Base-by-base conservation (phyloP, 2,113 vertebrate species). In the Ia io region DNA sequence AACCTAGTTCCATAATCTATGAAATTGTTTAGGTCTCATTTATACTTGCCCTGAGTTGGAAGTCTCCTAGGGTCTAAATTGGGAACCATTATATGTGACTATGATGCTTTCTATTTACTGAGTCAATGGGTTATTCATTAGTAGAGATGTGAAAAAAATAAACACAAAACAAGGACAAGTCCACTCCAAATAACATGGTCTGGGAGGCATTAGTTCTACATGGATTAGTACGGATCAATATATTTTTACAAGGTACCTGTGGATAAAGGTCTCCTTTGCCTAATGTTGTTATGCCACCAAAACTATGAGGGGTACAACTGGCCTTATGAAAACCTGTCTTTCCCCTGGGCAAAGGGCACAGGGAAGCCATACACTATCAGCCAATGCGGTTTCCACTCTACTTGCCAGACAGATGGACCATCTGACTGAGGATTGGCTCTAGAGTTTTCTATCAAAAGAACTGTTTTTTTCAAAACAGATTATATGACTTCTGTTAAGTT, bases 361-460 rank as follows among this genome's bases (percentile, higher is more conserved):
- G 71, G 18, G 30, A 87, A 77, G 40, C 11, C 25, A 56, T 44
- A 32, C 3, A 14, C 22, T 42, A 32, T 59, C 32, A 67, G 42
- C 8, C 56, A 49, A 5, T 32, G 28, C 20, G 30, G 9, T 49
- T 84, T 73, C 85, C 44, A 95, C 23, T 83, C 76, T 71, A 56
- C 22, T 37, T 47, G 35, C 77, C 74, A 53, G 25, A 80, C 12
- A 86, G 25, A 82, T 40, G 30, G 44, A 76, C 61, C 28, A 70
- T 89, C 69, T 84, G 32, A 84, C 22, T 84, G n/a, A 83, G 30
- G 10, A n/a, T 37, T 94, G 71, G 44, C 37, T 77, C 67, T 37
- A 77, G 18, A 85, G 59, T 78, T 91, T 40, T 88, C 37, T 65
- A 82, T 67, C 23, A 91, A 82, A 94, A 91, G 80, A 80, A 65